Conservation (phyloP, 2,113 vertebrate genomes). For the Lophochroa leadbeateri region DNA sequence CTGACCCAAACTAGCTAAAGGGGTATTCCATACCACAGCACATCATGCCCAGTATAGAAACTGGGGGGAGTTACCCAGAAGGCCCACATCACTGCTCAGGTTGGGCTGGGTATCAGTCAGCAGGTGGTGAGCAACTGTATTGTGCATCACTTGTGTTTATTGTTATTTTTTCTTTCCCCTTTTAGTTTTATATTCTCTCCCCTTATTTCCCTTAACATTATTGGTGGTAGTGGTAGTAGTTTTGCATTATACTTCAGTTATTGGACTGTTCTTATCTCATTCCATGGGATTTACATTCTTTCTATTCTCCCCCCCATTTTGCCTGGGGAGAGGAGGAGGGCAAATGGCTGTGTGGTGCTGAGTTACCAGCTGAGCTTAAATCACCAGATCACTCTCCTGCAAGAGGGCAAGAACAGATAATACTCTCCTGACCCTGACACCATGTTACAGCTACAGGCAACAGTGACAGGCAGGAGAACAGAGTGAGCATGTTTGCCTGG, state of each 20-base stretch:
- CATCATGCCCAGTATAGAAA: background rate
- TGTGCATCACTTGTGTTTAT: background rate
- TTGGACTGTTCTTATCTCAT: background rate
- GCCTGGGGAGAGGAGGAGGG: background rate
- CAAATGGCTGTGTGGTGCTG: background rate
- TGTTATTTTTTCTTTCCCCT: background rate
- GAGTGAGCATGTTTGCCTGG: background rate
- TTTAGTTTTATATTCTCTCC: background rate
- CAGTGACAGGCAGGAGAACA: background rate
- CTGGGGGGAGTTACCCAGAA: background rate
- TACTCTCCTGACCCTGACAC: accelerated
- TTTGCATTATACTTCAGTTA: background rate
- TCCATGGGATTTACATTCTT: background rate
- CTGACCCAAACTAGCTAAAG: background rate
- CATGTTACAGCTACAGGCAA: background rate
- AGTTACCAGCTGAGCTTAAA: background rate
- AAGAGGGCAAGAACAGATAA: background rate
- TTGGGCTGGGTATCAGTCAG: background rate
- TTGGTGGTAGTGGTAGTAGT: background rate
- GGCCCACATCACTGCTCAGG: background rate
- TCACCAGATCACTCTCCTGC: background rate
- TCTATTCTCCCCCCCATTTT: background rate
- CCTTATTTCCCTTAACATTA: background rate
- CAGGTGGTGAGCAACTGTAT: background rate
- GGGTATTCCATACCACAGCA: background rate